Conservation (phyloP, 2,888 invertebrate genomes). For the Spodoptera picta region DNA sequence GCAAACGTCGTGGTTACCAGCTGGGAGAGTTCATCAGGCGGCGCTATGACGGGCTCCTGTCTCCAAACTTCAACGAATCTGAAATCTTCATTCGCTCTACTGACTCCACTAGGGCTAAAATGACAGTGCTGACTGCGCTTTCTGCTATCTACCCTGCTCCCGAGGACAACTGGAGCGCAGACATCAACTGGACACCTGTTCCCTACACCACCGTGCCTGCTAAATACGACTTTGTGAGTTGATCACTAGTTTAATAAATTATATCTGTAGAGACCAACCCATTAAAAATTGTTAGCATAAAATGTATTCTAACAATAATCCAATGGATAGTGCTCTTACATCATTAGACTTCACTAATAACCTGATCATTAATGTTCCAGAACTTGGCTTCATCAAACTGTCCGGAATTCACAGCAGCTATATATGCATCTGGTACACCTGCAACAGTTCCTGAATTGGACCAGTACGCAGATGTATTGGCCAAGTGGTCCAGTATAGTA, state of each 20-base stretch:
- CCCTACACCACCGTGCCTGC: no score
- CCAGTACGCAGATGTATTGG: constrained; percentile 3
- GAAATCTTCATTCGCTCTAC: constrained; percentile 11
- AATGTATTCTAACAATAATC: no score
- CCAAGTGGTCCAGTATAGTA: constrained; percentile 1
- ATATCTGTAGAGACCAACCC: no score
- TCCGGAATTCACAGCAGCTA: background rate
- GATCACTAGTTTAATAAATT: no score
- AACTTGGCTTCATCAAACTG: background rate
- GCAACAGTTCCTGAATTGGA: background rate
- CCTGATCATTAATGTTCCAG: background rate
- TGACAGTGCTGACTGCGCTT: constrained; percentile 8
- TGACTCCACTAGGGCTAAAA: background rate
- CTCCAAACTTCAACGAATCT: constrained; percentile 1
- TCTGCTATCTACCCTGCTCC: constrained; percentile 5
- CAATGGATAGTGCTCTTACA: no score
- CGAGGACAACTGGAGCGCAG: background rate
- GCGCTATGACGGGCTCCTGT: constrained; percentile 10
- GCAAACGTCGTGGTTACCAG: constrained; percentile 1
- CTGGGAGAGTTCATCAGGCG: constrained; percentile 8
- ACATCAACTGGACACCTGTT: background rate
- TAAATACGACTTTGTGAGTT: no score
- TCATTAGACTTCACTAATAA: no score
- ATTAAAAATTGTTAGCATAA: no score
- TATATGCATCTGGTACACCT: no score